A percentile compares a stretch with the other conserved stretches of the same genome.
phyloP scores from a whole-genome alignment of 2,888 invertebrate species.

The Drosophila picticornis region DNA sequence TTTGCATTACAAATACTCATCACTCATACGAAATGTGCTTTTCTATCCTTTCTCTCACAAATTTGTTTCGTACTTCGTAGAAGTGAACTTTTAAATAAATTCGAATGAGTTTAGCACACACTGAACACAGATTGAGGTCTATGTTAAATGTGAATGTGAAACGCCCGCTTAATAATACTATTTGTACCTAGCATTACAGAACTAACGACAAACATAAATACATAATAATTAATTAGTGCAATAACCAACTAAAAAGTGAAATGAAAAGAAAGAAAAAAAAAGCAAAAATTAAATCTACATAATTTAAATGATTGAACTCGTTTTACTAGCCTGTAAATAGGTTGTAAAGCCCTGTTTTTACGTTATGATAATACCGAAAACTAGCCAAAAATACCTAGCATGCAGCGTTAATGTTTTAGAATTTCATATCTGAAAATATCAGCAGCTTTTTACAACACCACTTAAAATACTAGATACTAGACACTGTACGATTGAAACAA shows the following conservation, averaged over 20 bases:
- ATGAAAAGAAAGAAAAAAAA: constrained; percentile 16
- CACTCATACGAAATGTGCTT: constrained; percentile 6
- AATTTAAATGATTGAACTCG: constrained; percentile 82
- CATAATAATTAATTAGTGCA: constrained; percentile 42
- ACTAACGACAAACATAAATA: constrained; percentile 27
- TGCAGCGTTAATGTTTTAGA: constrained; percentile 84
- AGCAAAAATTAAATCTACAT: constrained; percentile 26
- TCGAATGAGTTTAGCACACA: constrained; percentile 2
- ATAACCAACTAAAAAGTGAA: constrained; percentile 34
- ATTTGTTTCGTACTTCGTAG: constrained; percentile 2
- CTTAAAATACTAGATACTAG: neutral
- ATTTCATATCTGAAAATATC: constrained; percentile 83
- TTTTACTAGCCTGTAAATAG: constrained; percentile 85
- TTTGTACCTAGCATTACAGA: constrained; percentile 39
- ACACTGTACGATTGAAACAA: neutral
- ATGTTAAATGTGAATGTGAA: constrained; percentile 16
- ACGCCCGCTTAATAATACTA: constrained; percentile 17
- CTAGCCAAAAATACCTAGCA: constrained; percentile 63
- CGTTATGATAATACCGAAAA: constrained; percentile 66
- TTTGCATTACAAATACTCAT: neutral
- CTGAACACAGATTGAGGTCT: neutral
- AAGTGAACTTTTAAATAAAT: neutral
- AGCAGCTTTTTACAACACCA: constrained; percentile 11
- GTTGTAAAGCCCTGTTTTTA: constrained; percentile 85
- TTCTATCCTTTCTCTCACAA: neutral